Evolutionary conservation across 2,797 vertebrate genomes (phyloP).

Genomic region (Sylvia borin): DNA sequence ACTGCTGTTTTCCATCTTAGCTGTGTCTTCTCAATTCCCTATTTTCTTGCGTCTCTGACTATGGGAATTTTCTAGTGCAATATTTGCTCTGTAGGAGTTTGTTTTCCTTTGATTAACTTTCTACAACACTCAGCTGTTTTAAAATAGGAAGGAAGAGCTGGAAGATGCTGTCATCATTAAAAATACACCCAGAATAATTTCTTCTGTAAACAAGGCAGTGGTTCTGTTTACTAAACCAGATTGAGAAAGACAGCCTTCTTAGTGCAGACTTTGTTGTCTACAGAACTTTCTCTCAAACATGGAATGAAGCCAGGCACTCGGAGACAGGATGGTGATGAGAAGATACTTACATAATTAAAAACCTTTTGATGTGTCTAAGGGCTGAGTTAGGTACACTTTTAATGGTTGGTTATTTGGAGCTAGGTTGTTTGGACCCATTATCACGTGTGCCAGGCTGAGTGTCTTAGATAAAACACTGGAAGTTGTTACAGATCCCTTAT

Average conservation of each 20-base stretch:
- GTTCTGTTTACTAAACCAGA: background rate
- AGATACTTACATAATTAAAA: background rate
- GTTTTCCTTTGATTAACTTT: slow-evolving; percentile 22
- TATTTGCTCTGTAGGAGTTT: background rate
- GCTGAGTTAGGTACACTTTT: background rate
- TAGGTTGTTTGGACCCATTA: background rate
- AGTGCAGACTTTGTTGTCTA: background rate
- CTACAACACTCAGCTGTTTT: background rate
- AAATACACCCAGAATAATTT: background rate
- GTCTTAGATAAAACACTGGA: background rate
- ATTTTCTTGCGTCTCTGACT: background rate
- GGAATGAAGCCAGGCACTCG: background rate
- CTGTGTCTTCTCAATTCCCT: background rate
- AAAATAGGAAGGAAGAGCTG: background rate
- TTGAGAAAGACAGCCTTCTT: background rate
- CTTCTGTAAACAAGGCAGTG: background rate
- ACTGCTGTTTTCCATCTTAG: background rate
- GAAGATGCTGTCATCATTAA: background rate
- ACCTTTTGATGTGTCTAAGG: background rate
- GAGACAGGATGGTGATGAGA: background rate
- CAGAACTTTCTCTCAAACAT: background rate
- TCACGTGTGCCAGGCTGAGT: background rate
- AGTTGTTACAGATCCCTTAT: background rate
- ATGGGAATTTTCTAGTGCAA: background rate
- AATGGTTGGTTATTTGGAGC: background rate